Evolutionary conservation across 2,113 vertebrate genomes (phyloP).

Genomic region (Anolis sagrei): DNA sequence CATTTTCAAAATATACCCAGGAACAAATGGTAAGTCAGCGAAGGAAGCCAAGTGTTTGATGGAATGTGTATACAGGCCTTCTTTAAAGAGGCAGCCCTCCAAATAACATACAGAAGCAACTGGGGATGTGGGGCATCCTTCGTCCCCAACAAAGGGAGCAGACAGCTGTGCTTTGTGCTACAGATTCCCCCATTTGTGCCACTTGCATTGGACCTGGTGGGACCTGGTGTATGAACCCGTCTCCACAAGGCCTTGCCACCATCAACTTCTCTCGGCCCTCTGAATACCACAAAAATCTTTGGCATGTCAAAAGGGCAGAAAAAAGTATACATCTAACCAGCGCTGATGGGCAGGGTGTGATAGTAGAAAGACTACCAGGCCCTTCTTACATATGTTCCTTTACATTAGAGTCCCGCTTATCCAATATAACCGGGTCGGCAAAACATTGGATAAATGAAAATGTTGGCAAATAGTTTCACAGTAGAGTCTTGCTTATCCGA

Average conservation of each 20-base stretch:
- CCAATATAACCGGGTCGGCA: too few relatives aligned
- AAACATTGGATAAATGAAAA: too few relatives aligned
- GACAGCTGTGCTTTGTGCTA: neutral
- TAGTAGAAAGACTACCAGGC: neutral
- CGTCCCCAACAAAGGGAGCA: neutral
- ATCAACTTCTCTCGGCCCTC: neutral
- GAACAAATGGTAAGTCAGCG: neutral
- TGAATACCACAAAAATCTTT: neutral
- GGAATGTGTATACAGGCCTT: neutral
- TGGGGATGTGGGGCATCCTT: too few relatives aligned
- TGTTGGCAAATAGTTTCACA: too few relatives aligned
- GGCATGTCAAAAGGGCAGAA: neutral
- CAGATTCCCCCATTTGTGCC: neutral
- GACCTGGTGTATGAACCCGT: too few relatives aligned
- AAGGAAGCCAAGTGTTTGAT: neutral
- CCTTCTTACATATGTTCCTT: neutral
- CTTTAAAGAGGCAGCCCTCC: neutral
- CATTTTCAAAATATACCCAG: neutral
- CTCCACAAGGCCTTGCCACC: neutral
- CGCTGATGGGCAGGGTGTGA: fast-evolving
- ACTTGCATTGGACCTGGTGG: too few relatives aligned
- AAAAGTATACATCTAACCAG: neutral
- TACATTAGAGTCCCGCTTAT: slow-evolving; percentile 35
- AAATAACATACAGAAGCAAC: neutral
- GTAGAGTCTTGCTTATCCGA: too few relatives aligned